Evolutionary conservation across 2,113 vertebrate species (phyloP), one percentile per base, ranked within the genome.

Genomic region (Scortum barcoo): DNA sequence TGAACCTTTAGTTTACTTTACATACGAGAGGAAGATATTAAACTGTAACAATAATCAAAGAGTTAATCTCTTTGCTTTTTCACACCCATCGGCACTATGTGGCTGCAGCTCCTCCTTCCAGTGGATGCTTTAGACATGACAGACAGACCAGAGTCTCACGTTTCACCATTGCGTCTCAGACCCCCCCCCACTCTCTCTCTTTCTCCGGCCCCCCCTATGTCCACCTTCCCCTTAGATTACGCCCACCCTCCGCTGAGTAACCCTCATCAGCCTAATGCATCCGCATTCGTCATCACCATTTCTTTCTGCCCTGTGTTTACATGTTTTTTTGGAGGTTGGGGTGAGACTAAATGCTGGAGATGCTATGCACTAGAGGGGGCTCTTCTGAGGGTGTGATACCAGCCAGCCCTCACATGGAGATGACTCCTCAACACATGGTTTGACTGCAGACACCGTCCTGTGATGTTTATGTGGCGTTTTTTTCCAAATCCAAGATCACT

Each of bases 241-340:
- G 46, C 46, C 78, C 75, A n/a, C 44, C 57, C 46, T 79, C 54
- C 51, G 5, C 28, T 38, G 72, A 83, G 53, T 62, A 72, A 80
- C 61, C 65, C 76, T 56, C 84, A 86, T 71, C 68, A 38, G 50
- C 28, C 68, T 3, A 24, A 81, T n/a, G 72, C 78, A 71, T 87
- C 88, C 61, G 78, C 80, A 57, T 91, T 90, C 83, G 66, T 93
- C 86, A 91, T 85, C 57, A 8, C 44, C 6, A 33, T 61, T 61
- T 46, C 19, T 24, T 12, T 80, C 72, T 66, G 72, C 42, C 28
- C 56, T 63, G 70, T 89, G 78, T 89, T 87, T 87, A 88, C 88
- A 74, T 44, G 79, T 28, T 14, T 28, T 14, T 40, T 76, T 72
- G 44, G 50, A 65, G 66, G 50, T 58, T 19, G 13, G 53, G 42